Percentiles rank a stretch among this genome's conserved stretches.
Conservation (phyloP, 2,888 invertebrate species). For the Drosophila sordidula region DNA sequence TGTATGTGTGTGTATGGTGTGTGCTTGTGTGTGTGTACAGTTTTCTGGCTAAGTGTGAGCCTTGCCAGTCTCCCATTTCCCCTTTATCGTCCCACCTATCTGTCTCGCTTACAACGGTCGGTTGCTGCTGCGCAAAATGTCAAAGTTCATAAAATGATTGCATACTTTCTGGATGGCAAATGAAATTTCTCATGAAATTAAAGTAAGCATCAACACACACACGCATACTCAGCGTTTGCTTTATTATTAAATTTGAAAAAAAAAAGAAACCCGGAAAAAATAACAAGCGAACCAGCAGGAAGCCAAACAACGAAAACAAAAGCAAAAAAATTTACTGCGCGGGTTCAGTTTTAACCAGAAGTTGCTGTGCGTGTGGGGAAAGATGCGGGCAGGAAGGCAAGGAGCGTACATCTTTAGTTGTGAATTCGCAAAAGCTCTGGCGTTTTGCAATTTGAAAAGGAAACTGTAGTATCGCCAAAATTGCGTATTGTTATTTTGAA, state of each 20-base stretch:
- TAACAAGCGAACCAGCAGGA: conserved; percentile 24
- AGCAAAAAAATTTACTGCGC: conserved; percentile 37
- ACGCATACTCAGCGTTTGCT: conserved; percentile 16
- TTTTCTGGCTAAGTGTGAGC: conserved; percentile 17
- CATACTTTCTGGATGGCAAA: conserved; percentile 59
- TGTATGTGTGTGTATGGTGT: conserved; percentile 26
- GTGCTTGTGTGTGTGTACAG: conserved; percentile 20
- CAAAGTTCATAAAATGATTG: conserved; percentile 63
- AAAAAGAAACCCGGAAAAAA: conserved; percentile 3
- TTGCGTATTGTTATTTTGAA: too few species aligned
- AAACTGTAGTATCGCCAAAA: neutral
- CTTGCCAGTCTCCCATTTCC: neutral
- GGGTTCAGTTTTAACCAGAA: conserved; percentile 32
- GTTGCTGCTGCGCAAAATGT: conserved; percentile 49
- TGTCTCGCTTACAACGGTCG: conserved; percentile 8
- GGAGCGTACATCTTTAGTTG: neutral
- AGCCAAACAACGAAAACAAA: conserved; percentile 24
- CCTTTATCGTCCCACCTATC: neutral
- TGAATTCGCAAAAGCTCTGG: neutral
- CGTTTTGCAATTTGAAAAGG: too few species aligned
- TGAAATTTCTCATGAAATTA: conserved; percentile 62
- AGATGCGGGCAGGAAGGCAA: conserved; percentile 1
- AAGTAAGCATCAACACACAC: conserved; percentile 38
- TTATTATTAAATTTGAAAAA: conserved; percentile 49
- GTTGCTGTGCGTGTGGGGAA: neutral